Base-by-base conservation (phyloP, 2,113 vertebrate species). In the Archilochus colubris region DNA sequence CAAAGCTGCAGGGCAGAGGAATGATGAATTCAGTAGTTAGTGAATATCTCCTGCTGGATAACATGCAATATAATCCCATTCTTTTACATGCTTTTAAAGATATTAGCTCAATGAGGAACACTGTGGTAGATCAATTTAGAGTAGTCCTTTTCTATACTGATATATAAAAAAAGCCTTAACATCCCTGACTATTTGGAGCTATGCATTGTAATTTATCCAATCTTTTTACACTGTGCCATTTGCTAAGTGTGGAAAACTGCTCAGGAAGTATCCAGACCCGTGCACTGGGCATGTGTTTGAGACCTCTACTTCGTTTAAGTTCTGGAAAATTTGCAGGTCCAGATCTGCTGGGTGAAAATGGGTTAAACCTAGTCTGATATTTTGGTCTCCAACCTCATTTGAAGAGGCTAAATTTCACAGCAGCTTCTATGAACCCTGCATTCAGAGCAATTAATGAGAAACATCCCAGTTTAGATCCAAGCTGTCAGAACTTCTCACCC, bases 1-100 rank as follows among this genome's bases (percentile, higher is more conserved):
- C 72, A 91, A 91, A 95, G 18, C 43, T 75, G 28, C 72, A 61
- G 27, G 64, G 27, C 30, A 93, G 75, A 91, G 58, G 76, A 94
- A 88, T 74, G 75, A 83, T 74, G 44, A 63, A 91, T 90, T 80
- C 36, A 72, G 21, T 54, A 20, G 6, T 11, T 8, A 62, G 40
- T 8, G 31, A 68, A 74, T 23, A 80, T 12, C 38, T 3, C 5
- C 44, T 78, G 74, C 21, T 68, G 38, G 21, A 36, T 59, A 69
- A 57, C 24, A 48, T 7, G 6, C 8, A 64, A 23, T 53, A 28
- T 21, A 81, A 80, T 62, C 40, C 5, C 4, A 31, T 16, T 19
- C n/a, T 3, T 82, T 73, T 72, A 10, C 57, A 44, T 18, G 8
- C 6, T 91, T 93, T 87, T 7, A 77, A 67, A 51, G 55, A 33